phyloP scores from a whole-genome alignment of 2,888 invertebrate genomes.

The Buathra laborator region DNA sequence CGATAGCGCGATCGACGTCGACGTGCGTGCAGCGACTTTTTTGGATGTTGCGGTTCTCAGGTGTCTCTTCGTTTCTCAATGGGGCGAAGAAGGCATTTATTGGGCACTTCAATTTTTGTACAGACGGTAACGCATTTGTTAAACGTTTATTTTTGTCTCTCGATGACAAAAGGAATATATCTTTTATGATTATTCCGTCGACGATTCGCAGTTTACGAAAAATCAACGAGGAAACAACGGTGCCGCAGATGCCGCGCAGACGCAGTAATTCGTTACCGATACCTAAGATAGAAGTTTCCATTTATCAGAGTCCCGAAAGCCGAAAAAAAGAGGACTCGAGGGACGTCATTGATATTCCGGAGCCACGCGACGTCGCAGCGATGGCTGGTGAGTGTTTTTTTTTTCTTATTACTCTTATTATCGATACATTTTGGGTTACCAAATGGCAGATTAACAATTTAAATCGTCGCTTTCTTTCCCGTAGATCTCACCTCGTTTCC shows the following conservation, averaged over 20 bases:
- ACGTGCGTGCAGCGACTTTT: conserved; percentile 95
- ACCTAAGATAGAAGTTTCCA: conserved; percentile 95
- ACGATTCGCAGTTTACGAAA: conserved; percentile 90
- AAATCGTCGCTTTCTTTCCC: conserved; percentile 14
- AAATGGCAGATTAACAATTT: too few relatives aligned
- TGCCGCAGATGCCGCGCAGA: conserved; percentile 92
- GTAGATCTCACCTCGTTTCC: conserved; percentile 73
- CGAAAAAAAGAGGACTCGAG: conserved; percentile 89
- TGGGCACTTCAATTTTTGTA: conserved; percentile 98
- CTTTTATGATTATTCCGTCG: background rate
- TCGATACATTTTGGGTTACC: background rate
- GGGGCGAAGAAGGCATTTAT: conserved; percentile 99
- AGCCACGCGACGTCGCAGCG: conserved; percentile 89
- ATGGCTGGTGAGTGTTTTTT: conserved; percentile 86
- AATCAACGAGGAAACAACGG: conserved; percentile 93
- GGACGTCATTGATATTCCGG: conserved; percentile 93
- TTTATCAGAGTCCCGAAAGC: conserved; percentile 92
- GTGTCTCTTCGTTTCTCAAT: conserved; percentile 97
- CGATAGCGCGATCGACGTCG: conserved; percentile 76
- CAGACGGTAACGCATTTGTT: conserved; percentile 89
- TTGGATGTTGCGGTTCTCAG: conserved; percentile 98
- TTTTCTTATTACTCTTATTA: background rate
- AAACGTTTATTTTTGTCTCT: conserved; percentile 39
- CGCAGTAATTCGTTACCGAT: conserved; percentile 97
- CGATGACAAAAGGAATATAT: background rate